These are phyloP conservation scores for Kryphioiulus occultus DNA, from an alignment of 2,888 invertebrate genomes.

Conservation along the genomic window DNA sequence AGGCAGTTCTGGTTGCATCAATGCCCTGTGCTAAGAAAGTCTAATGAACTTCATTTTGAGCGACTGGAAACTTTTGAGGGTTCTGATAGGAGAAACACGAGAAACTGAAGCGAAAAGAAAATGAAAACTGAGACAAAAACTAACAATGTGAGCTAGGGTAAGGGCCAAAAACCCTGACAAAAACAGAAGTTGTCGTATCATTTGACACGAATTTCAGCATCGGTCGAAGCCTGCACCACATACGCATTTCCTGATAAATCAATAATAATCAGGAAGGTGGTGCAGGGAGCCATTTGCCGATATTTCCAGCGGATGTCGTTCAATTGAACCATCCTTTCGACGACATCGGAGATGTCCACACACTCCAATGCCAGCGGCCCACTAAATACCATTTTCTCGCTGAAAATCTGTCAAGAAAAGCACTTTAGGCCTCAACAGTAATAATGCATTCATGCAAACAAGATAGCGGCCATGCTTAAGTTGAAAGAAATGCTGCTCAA, in stretches of 20 bases:
- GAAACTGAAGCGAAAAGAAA: neutral
- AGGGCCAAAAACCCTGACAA: neutral
- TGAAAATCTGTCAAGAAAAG: neutral
- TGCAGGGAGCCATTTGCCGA: constrained; percentile 12
- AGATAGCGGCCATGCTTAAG: neutral
- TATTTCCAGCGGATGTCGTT: constrained; percentile 25
- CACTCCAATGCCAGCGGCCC: neutral
- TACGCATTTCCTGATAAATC: constrained; percentile 31
- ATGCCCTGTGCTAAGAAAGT: neutral
- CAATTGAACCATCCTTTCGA: constrained; percentile 31
- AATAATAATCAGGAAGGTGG: constrained; percentile 31
- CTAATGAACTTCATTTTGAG: neutral
- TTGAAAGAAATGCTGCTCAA: no score
- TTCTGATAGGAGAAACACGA: neutral
- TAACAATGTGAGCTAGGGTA: neutral
- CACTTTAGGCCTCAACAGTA: neutral
- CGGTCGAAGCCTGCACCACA: neutral
- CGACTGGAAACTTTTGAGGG: neutral
- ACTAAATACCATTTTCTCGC: neutral
- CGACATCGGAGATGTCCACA: neutral
- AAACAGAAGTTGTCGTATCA: constrained; percentile 12
- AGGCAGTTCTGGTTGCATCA: neutral
- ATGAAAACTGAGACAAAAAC: constrained; percentile 31
- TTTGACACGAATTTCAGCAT: constrained; percentile 18
- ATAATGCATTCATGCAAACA: neutral